These are phyloP conservation scores for Microcaecilia unicolor DNA, from an alignment of 2,797 vertebrate genomes.

Conservation along the genomic window DNA sequence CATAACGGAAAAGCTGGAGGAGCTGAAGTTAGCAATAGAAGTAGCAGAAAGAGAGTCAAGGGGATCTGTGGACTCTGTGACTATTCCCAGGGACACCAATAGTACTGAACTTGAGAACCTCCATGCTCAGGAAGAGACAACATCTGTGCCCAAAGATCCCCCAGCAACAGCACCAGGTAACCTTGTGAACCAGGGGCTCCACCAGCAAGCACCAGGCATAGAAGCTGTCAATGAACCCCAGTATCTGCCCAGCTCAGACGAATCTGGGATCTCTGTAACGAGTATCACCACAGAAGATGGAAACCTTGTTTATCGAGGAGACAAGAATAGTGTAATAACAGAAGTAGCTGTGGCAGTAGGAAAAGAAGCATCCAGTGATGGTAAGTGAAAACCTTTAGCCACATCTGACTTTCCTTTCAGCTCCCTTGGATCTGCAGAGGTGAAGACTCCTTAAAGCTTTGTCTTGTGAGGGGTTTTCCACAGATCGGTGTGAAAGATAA, in stretches of 20 bases:
- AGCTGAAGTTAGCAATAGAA: slow-evolving; percentile 44
- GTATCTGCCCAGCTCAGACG: not conserved
- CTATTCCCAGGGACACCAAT: slow-evolving; percentile 2
- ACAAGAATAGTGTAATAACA: not conserved
- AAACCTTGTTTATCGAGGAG: rapidly evolving
- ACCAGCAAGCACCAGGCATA: slow-evolving; percentile 11
- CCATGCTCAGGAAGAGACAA: slow-evolving; percentile 6
- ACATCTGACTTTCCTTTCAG: not conserved
- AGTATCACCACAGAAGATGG: not conserved
- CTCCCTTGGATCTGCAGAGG: rapidly evolving
- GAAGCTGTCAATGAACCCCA: not conserved
- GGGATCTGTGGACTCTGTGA: slow-evolving; percentile 60
- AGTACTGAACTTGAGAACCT: not conserved
- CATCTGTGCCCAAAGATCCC: slow-evolving; percentile 5
- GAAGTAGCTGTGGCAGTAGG: no score
- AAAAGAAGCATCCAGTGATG: rapidly evolving
- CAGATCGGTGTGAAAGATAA: no score
- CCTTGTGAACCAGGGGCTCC: slow-evolving; percentile 19
- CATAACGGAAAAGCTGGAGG: slow-evolving; percentile 60
- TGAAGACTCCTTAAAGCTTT: not conserved
- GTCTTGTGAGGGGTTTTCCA: no score
- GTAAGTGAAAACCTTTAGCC: not conserved
- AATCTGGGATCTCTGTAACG: slow-evolving; percentile 6
- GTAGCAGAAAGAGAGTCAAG: slow-evolving; percentile 56
- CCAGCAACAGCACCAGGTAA: slow-evolving; percentile 9